Percentiles rank a stretch among this genome's conserved stretches.
phyloP scores from a whole-genome alignment of 1,140 invertebrate genomes.

The Platyura marginata region DNA sequence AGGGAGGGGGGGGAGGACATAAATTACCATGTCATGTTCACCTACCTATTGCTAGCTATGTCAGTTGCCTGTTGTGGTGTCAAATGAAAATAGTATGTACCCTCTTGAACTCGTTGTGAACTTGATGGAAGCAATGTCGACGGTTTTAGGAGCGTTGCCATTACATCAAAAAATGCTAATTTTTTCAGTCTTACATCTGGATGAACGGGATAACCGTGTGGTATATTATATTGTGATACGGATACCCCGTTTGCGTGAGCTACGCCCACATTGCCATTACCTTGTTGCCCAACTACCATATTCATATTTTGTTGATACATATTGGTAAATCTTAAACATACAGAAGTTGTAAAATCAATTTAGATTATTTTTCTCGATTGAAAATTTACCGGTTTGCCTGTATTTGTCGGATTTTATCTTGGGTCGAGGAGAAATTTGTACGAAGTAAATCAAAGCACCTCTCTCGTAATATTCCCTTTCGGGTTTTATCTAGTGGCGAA shows the following conservation, averaged over 20 bases:
- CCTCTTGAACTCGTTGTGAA: slow-evolving; percentile 61
- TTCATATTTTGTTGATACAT: slow-evolving; percentile 1
- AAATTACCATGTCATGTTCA: slow-evolving; percentile 30
- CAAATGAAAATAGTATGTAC: slow-evolving; percentile 72
- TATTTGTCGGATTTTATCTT: too few species aligned
- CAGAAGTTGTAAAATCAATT: too few species aligned
- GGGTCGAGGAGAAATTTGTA: too few species aligned
- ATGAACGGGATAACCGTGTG: slow-evolving; percentile 48
- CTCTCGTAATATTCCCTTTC: too few species aligned
- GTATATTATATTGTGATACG: slow-evolving; percentile 13
- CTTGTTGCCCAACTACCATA: not conserved
- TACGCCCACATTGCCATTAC: not conserved
- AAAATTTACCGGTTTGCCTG: too few species aligned
- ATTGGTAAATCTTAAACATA: too few species aligned
- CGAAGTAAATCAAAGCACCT: too few species aligned
- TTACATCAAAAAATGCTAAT: slow-evolving; percentile 82
- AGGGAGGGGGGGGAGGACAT: not conserved
- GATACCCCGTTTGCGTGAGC: not conserved
- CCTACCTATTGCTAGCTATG: slow-evolving; percentile 50
- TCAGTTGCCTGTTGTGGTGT: slow-evolving; percentile 82
- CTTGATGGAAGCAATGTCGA: slow-evolving; percentile 58
- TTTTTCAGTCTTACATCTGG: slow-evolving; percentile 81
- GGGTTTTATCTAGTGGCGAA: too few species aligned
- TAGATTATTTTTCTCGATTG: too few species aligned
- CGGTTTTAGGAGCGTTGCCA: slow-evolving; percentile 75